phyloP scores from a whole-genome alignment of 2,797 vertebrate genomes.

The Varecia variegata region DNA sequence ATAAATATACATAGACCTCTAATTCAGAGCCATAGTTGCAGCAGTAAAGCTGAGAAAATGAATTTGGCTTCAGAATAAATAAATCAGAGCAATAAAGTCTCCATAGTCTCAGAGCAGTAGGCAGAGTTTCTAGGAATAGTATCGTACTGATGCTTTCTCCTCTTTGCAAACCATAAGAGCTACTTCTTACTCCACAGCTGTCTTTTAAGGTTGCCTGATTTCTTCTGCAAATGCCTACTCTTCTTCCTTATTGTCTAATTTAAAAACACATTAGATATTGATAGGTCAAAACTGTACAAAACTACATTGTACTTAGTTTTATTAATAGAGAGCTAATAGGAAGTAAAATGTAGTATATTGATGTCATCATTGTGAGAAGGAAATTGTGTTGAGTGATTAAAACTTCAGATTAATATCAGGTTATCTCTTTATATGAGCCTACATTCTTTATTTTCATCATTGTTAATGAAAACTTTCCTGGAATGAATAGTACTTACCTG shows the following conservation, averaged over 20 bases:
- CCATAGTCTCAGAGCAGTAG: not conserved
- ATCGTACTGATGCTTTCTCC: not conserved
- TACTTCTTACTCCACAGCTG: not conserved
- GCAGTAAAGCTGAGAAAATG: not conserved
- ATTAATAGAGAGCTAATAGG: not conserved
- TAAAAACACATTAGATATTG: not conserved
- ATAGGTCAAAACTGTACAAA: not conserved
- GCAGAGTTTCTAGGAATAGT: not conserved
- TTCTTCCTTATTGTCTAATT: not conserved
- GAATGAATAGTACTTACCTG: not conserved
- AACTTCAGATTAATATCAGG: not conserved
- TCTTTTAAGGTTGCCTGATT: not conserved
- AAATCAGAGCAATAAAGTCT: not conserved
- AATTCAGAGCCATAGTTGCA: not conserved
- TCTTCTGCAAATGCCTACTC: not conserved
- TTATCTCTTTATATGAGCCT: slow-evolving; percentile 2
- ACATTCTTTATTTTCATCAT: not conserved
- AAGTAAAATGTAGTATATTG: not conserved
- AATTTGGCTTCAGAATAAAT: slow-evolving; percentile 19
- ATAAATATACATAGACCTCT: not conserved
- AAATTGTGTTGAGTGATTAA: not conserved
- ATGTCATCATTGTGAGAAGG: not conserved
- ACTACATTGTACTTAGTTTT: not conserved
- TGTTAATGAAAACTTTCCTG: slow-evolving; percentile 27
- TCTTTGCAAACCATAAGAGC: not conserved